Conservation (phyloP, 2,888 invertebrate genomes). For the Cinara cedri region DNA sequence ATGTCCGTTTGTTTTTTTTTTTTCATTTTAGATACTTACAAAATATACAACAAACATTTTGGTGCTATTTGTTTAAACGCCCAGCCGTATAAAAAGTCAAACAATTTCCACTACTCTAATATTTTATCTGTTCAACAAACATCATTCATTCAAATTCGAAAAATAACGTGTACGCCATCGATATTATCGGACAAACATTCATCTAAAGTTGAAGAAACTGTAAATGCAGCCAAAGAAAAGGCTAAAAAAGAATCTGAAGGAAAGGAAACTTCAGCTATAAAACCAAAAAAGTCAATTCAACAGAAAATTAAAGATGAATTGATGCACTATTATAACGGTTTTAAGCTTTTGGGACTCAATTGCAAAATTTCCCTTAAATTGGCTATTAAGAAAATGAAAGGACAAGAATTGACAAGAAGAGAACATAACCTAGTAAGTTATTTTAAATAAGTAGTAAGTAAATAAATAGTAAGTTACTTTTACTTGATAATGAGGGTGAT, state of each 20-base stretch:
- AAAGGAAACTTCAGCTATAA: conserved; percentile 61
- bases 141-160: conserved; percentile 8
- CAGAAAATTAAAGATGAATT: conserved; percentile 81
- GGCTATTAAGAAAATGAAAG: conserved; percentile 80
- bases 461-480: too few relatives aligned
- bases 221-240: conserved; percentile 81
- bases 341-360: conserved; percentile 89
- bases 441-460: neutral
- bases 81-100: conserved; percentile 28
- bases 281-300: conserved; percentile 72
- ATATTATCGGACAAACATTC: conserved; percentile 69
- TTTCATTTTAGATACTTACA: conserved; percentile 31
- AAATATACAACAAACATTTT: conserved; percentile 28
- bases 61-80: conserved; percentile 34
- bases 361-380: conserved; percentile 82
- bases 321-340: conserved; percentile 96
- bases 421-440: conserved; percentile 79
- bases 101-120: conserved; percentile 29
- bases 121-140: conserved; percentile 7
- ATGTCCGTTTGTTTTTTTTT: neutral
- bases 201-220: conserved; percentile 91
- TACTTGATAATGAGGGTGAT: too few relatives aligned
- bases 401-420: conserved; percentile 81
- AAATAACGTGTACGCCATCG: conserved; percentile 9
- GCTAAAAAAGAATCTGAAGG: conserved; percentile 68